Base-by-base conservation (phyloP, 2,888 invertebrate species). In the Boloria selene region DNA sequence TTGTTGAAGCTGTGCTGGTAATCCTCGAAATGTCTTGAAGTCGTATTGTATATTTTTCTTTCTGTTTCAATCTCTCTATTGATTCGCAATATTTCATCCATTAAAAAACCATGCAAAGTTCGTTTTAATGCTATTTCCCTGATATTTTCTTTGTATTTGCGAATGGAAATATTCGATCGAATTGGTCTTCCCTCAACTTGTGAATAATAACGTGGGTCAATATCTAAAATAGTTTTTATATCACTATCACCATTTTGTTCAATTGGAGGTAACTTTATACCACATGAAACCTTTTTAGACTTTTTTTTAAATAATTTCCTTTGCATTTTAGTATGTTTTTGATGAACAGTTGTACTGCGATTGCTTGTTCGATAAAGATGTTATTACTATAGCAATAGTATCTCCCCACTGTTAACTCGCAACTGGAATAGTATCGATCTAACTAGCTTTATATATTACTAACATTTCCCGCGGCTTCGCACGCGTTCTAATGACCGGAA, bases 171-270 rank as follows among this genome's bases (percentile, higher is more conserved):
- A 69, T 91, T 93, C 45, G 93, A 92, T 62, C 89, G 86, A 47
- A 94, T 92, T 3, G 94, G 93, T 64, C 94, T 88, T 56, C 94
- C 94, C 77, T 93, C 92, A 0, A 95, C 87, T 73, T 94, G 85
- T 1, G 93, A 89, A 76, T 93, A 95, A 78, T 93, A 95, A n/a
- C 93, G 87, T 0, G 94, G 94, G 79, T 95, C 95, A 0, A 95
- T 84, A 73, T 95, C 94, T 31, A 93, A 80, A 65, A 95, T 93
- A 4, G 94, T 93, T 76, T 93, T 93, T 3, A 86, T 69, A 51
- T 83, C 72, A 64, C 73, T 71, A 64, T 79, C 79, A 55, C 73
- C 76, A 45, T 75, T 73, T 42, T 79, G 73, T 13, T 87, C 85
- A 64, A 92, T 87, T 1, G 88, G 88, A 22, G 92, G 92, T 38